Conservation (phyloP, 2,113 vertebrate species). For the rat (Rattus norvegicus) region DNA sequence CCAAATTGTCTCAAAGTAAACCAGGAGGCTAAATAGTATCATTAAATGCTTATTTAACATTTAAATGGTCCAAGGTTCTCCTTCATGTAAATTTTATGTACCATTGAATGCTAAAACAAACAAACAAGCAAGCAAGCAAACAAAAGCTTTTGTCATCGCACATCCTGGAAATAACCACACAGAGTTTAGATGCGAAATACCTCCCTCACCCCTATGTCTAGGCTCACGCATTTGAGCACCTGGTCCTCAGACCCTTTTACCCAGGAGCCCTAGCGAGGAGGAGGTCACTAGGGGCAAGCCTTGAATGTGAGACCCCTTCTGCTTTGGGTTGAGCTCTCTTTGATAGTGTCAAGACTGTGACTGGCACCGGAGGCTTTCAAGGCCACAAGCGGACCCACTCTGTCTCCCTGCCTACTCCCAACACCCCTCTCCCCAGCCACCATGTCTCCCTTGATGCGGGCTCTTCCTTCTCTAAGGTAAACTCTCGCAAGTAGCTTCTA, state of each 20-base stretch:
- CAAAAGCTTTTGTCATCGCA: background rate
- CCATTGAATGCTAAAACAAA: no score
- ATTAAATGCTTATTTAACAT: background rate
- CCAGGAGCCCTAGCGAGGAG: background rate
- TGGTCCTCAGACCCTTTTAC: background rate
- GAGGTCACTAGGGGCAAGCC: background rate
- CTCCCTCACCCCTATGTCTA: no score
- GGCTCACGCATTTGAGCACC: background rate
- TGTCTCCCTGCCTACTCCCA: no score
- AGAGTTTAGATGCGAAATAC: background rate
- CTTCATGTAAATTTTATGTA: background rate
- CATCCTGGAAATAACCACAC: background rate
- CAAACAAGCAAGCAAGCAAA: no score
- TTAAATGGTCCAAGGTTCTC: background rate
- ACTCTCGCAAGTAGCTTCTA: background rate
- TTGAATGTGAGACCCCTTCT: background rate
- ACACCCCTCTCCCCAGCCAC: background rate
- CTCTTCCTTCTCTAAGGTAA: background rate
- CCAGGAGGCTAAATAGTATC: background rate
- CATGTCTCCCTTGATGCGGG: background rate
- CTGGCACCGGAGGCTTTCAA: background rate
- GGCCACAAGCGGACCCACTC: background rate
- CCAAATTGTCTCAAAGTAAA: background rate
- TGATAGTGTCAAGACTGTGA: background rate
- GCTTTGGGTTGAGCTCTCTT: background rate